A percentile compares a stretch with the other conserved stretches of the same genome.
phyloP scores from a whole-genome alignment of 2,797 vertebrate genomes.

The Enteromius mattozi region DNA sequence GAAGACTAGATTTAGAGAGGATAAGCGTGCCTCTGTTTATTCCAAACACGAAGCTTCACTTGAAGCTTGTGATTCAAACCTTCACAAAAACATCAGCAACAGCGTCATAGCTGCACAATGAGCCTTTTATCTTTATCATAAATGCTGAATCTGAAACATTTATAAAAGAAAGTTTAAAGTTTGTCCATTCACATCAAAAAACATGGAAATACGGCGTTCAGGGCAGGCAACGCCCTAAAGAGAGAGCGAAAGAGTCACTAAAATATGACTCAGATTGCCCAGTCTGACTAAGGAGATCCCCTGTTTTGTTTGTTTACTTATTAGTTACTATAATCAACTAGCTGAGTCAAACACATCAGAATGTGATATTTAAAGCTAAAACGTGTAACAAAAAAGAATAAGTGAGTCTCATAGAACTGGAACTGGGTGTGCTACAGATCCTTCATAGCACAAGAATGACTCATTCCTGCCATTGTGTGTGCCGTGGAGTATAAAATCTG shows the following conservation, averaged over 20 bases:
- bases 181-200: not conserved
- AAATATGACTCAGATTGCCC: constrained; percentile 20
- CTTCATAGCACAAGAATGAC: constrained; percentile 2
- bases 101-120: constrained; percentile 9
- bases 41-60: not conserved
- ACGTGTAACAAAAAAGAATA: not conserved
- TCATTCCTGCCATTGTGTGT: not conserved
- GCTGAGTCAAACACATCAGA: not conserved
- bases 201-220: not conserved
- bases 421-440: not conserved
- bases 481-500: not conserved
- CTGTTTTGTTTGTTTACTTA: not conserved
- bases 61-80: constrained; percentile 20
- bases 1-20: constrained; percentile 8
- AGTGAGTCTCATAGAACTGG: not conserved
- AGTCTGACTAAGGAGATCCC: not conserved
- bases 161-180: not conserved
- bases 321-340: constrained; percentile 1
- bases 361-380: not conserved
- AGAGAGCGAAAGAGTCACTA: not conserved
- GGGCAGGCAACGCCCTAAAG: constrained; percentile 10
- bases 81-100: not conserved
- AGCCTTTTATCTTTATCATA: constrained; percentile 10
- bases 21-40: constrained; percentile 14
- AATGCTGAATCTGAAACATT: not conserved